phyloP scores from a whole-genome alignment of 2,888 invertebrate species.

The Kuschelorhynchus macadamiae region DNA sequence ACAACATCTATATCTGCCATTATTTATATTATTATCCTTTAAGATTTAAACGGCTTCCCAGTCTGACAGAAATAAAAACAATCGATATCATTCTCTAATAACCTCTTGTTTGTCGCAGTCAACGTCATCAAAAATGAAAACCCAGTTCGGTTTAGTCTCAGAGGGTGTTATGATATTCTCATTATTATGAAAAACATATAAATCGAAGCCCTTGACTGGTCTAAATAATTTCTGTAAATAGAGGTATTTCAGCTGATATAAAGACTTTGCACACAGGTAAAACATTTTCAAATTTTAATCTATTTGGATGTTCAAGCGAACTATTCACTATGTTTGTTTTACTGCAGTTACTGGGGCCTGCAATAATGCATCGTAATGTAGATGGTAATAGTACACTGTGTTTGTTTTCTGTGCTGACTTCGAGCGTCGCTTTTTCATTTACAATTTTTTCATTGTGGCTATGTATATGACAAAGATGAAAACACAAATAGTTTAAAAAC shows the following conservation, averaged over 20 bases:
- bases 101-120: conserved; percentile 24
- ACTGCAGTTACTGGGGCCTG: background rate
- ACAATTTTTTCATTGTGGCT: too few species aligned
- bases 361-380: background rate
- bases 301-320: conserved; percentile 5
- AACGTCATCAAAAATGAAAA: conserved; percentile 44
- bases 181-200: conserved; percentile 1
- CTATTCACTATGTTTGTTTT: conserved; percentile 9
- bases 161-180: background rate
- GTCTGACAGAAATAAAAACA: conserved; percentile 62
- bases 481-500: too few species aligned
- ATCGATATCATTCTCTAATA: conserved; percentile 58
- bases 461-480: too few species aligned
- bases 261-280: conserved; percentile 16
- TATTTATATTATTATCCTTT: background rate
- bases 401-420: too few species aligned
- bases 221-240: conserved; percentile 8
- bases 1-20: too few species aligned
- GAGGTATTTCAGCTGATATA: conserved; percentile 12
- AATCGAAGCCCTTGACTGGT: background rate
- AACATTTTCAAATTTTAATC: conserved; percentile 13
- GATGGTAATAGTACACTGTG: too few species aligned
- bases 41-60: conserved; percentile 9
- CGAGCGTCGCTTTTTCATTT: too few species aligned
- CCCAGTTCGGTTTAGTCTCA: conserved; percentile 19